Evolutionary conservation across 2,888 invertebrate species (phyloP), one percentile per base, ranked within the genome.

Genomic region (Caenorhabditis sp.): DNA sequence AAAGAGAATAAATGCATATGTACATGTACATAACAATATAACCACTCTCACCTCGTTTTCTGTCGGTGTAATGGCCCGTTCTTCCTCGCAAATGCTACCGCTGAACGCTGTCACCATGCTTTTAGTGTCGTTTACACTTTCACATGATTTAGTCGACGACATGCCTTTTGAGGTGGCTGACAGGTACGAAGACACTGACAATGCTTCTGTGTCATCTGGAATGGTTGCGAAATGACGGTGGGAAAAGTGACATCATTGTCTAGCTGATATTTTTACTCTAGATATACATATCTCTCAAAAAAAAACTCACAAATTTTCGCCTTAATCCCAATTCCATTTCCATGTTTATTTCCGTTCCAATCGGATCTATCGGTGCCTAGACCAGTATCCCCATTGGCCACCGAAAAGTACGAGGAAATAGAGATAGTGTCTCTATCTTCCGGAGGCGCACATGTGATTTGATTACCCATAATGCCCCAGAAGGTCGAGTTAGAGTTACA

Each of bases 131-230:
- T 85, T 85, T 60, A 80, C 85, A 70, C 89, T 89, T 71, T 90
- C 90, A 62, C 86, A 81, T 26, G 89, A 89, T 74, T 90, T 90
- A 20, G 89, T 88, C 9, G 88, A 88, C 8, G 88, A 88, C 70
- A 88, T 80, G n/a, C 88, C 88, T 83, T 88, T 88, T 6, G 90
- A 90, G n/a, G 87, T 88, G 61, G 90, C 90, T 5, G 90, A 89
- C 47, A 90, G 86, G 79, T 88, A 90, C n/a, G 90, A 90, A 20
- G 86, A 86, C 18, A 89, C 84, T 0, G 89, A 90, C 15, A 85
- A 53, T 18, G 87, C 79, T 67, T 89, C 89, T 5, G 84, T 85
- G 51, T 82, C 80, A 77, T 87, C 87, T 77, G 83, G 40, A 65
- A 55, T 4, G 13, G 13, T 40, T 40, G 40, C 32, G 32, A 32